Evolutionary conservation across 2,888 invertebrate genomes (phyloP).

Genomic region (Trichogramma dendrolimi): DNA sequence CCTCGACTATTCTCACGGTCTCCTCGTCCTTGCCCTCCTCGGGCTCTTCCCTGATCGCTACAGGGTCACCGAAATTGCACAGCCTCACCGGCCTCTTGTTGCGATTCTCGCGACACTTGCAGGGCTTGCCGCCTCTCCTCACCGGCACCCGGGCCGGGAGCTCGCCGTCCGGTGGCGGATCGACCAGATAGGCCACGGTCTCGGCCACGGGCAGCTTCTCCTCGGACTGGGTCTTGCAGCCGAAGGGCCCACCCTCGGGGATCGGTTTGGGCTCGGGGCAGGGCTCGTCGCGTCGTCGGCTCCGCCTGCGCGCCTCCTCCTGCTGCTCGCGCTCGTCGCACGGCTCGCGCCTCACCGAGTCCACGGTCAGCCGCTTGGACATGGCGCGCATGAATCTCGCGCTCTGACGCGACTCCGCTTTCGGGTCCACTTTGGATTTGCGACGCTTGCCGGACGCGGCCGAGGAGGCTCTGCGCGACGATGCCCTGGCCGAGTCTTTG

Average conservation of each 20-base stretch:
- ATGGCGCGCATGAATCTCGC: no score
- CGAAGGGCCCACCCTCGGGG: slow-evolving; percentile 33
- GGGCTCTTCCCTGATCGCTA: neutral
- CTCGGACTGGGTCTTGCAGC: slow-evolving; percentile 38
- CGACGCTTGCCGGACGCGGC: neutral
- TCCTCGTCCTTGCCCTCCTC: neutral
- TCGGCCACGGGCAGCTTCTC: slow-evolving; percentile 36
- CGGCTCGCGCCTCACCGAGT: neutral
- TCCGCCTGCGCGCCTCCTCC: neutral
- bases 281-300: neutral
- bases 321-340: neutral
- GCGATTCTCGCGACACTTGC: slow-evolving; percentile 43
- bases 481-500: neutral
- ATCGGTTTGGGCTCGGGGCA: neutral
- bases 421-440: neutral
- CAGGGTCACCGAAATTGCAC: slow-evolving; percentile 36
- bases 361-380: no score
- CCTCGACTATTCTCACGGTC: slow-evolving; percentile 36
- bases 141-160: slow-evolving; percentile 30
- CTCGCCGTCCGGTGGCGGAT: slow-evolving; percentile 35
- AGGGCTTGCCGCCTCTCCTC: slow-evolving; percentile 39
- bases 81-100: slow-evolving; percentile 36
- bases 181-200: slow-evolving; percentile 38
- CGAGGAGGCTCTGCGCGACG: neutral
- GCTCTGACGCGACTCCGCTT: neutral